Conservation (phyloP, 2,113 vertebrate genomes). For the Kobus ellipsiprymnus region DNA sequence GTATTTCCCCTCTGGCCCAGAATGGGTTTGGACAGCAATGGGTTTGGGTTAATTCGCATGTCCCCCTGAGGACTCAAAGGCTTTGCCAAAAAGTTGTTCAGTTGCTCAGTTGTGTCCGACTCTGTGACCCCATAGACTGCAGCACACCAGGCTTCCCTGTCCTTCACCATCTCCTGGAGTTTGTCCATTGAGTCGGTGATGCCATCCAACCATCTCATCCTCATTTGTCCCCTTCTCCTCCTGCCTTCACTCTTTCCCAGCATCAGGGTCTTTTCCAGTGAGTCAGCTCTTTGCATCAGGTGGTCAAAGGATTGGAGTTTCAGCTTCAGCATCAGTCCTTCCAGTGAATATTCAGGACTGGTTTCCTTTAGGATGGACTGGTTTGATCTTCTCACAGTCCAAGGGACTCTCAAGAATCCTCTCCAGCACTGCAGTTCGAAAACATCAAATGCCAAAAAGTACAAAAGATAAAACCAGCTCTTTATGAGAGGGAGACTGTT, state of each 20-base stretch:
- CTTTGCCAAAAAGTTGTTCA: neutral
- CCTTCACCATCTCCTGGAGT: neutral
- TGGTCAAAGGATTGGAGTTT: neutral
- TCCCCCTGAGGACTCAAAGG: neutral
- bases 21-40: neutral
- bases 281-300: neutral
- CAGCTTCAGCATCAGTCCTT: neutral
- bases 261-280: neutral
- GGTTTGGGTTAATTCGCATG: fast-evolving
- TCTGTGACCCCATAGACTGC: neutral
- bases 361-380: neutral
- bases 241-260: neutral
- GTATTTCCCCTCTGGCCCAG: neutral
- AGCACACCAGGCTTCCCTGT: neutral
- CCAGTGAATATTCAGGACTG: neutral
- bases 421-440: neutral
- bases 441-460: neutral
- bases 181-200: neutral
- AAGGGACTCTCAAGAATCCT: neutral
- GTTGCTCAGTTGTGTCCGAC: neutral
- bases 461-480: neutral
- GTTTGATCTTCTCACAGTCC: neutral
- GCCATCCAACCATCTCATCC: neutral
- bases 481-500: fast-evolving
- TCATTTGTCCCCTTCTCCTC: neutral